phyloP scores from a whole-genome alignment of 1,140 invertebrate genomes.

The Megathymus violae region DNA sequence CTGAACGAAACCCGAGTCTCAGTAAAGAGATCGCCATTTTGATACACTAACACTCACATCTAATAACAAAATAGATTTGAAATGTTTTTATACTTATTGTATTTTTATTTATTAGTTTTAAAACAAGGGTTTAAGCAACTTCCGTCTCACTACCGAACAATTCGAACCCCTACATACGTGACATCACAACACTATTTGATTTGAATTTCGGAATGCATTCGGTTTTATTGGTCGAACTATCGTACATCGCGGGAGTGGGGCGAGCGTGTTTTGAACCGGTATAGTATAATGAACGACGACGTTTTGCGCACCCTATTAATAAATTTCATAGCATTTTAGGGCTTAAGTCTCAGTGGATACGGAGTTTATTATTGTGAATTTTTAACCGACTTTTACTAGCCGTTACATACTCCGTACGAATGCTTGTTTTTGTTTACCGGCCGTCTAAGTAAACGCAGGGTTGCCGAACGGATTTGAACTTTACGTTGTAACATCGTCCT shows the following conservation, averaged over 20 bases:
- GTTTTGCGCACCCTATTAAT: not conserved
- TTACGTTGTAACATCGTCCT: conserved; percentile 12
- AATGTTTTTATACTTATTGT: conserved; percentile 1
- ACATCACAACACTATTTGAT: conserved; percentile 35
- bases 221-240: conserved; percentile 28
- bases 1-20: conserved; percentile 63
- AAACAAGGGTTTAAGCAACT: not conserved
- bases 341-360: not conserved
- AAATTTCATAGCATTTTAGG: conserved; percentile 15
- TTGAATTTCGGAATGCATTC: conserved; percentile 25
- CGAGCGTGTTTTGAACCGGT: conserved; percentile 17
- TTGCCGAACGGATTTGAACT: conserved; percentile 30
- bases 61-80: conserved; percentile 37
- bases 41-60: conserved; percentile 46
- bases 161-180: conserved; percentile 1
- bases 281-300: conserved; percentile 20
- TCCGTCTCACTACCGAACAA: conserved; percentile 14
- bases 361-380: conserved; percentile 19
- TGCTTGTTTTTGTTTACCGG: conserved; percentile 55
- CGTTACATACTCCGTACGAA: conserved; percentile 35
- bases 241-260: conserved; percentile 30
- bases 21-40: conserved; percentile 71
- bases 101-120: conserved; percentile 1
- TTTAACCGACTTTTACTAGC: conserved; percentile 17
- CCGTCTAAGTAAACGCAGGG: conserved; percentile 23